phyloP scores from a whole-genome alignment of 2,888 invertebrate genomes.

The Philereme transversata region DNA sequence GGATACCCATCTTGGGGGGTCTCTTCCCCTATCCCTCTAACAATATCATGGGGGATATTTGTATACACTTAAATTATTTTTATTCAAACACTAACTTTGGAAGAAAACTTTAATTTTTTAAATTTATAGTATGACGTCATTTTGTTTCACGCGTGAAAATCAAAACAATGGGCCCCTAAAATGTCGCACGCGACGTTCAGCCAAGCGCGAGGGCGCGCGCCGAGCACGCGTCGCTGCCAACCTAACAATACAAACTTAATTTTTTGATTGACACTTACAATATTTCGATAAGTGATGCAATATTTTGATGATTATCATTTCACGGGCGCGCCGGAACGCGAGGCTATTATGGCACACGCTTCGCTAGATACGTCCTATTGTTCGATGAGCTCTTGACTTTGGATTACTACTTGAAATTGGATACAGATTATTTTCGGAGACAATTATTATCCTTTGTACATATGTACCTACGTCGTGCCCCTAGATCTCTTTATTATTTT shows the following conservation, averaged over 20 bases:
- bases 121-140: constrained; percentile 52
- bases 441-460: constrained; percentile 21
- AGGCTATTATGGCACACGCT: constrained; percentile 67
- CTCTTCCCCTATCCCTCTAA: too few relatives aligned
- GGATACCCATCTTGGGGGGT: too few relatives aligned
- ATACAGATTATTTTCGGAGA: constrained; percentile 12
- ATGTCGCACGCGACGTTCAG: constrained; percentile 64
- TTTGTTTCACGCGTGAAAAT: constrained; percentile 67
- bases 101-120: constrained; percentile 14
- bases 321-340: constrained; percentile 48
- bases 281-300: constrained; percentile 85
- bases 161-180: constrained; percentile 73
- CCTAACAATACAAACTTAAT: constrained; percentile 79
- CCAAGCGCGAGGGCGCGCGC: constrained; percentile 51
- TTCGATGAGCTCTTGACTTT: constrained; percentile 49
- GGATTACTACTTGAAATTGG: constrained; percentile 30
- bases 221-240: constrained; percentile 66
- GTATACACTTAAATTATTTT: too few relatives aligned
- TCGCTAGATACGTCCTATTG: constrained; percentile 54
- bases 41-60: too few relatives aligned
- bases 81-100: too few relatives aligned
- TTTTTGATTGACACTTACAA: constrained; percentile 85
- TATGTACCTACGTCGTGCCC: too few relatives aligned
- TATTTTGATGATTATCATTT: constrained; percentile 82
- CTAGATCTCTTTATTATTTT: too few relatives aligned